Percentiles rank a stretch among this genome's conserved stretches.
Conservation (phyloP, 2,797 vertebrate species). For the Pampus argenteus region DNA sequence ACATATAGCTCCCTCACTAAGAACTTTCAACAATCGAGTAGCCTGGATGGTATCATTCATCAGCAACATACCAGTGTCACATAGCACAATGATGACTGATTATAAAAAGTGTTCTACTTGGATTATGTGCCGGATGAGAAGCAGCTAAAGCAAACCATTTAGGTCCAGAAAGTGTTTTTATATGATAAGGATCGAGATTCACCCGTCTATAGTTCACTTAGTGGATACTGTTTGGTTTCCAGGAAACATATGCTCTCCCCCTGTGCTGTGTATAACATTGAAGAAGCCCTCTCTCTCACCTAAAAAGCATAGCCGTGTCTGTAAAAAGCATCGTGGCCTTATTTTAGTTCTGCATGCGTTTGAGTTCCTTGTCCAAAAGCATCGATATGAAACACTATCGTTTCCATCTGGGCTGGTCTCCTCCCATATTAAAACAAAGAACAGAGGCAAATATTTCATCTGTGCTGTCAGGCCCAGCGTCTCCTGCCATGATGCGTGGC, state of each 20-base stretch:
- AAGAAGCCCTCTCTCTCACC: conserved; percentile 48
- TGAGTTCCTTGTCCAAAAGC: conserved; percentile 64
- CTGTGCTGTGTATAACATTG: conserved; percentile 29
- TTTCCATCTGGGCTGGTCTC: conserved; percentile 75
- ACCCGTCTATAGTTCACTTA: conserved; percentile 55
- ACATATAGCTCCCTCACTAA: conserved; percentile 34
- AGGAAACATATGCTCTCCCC: conserved; percentile 41
- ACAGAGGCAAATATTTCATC: conserved; percentile 82
- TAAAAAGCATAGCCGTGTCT: conserved; percentile 37
- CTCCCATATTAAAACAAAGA: conserved; percentile 81
- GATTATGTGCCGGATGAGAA: conserved; percentile 67
- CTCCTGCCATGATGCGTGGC: conserved; percentile 75
- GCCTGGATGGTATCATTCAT: conserved; percentile 72
- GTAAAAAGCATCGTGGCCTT: conserved; percentile 45
- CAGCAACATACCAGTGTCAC: conserved; percentile 73
- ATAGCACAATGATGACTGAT: conserved; percentile 80
- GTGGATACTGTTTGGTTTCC: conserved; percentile 57
- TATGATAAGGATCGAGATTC: conserved; percentile 67
- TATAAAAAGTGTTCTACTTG: conserved; percentile 65
- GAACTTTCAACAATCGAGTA: conserved; percentile 56
- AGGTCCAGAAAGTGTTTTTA: conserved; percentile 65
- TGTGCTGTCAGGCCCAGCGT: conserved; percentile 74
- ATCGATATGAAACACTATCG: conserved; percentile 73
- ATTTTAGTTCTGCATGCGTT: conserved; percentile 48
- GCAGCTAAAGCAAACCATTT: conserved; percentile 57